phyloP scores from a whole-genome alignment of 2,888 invertebrate species.

The Horisme vitalbata region DNA sequence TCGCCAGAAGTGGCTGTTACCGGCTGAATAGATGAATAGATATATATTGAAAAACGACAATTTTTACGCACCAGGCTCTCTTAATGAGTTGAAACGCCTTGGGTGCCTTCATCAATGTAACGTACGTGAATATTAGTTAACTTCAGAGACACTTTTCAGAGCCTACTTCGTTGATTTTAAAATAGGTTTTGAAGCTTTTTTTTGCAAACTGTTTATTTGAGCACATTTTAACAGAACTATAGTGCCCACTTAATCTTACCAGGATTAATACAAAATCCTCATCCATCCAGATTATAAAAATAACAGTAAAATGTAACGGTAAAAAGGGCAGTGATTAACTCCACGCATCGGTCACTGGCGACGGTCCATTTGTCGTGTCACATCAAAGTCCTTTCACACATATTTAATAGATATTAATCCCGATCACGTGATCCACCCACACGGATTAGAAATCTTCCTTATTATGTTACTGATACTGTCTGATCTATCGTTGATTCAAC shows the following conservation, averaged over 20 bases:
- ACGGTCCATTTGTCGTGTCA: conserved; percentile 59
- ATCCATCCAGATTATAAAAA: conserved; percentile 29
- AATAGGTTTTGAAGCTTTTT: too few relatives aligned
- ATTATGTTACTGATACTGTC: conserved; percentile 27
- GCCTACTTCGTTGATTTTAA: too few relatives aligned
- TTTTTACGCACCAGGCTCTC: too few relatives aligned
- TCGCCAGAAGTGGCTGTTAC: too few relatives aligned
- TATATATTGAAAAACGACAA: too few relatives aligned
- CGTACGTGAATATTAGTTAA: too few relatives aligned
- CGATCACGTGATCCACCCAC: conserved; percentile 58
- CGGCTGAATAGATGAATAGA: too few relatives aligned
- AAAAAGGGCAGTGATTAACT: conserved; percentile 31
- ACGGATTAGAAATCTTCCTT: conserved; percentile 38
- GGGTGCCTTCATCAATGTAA: too few relatives aligned
- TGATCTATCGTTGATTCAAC: conserved; percentile 20
- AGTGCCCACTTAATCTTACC: neutral
- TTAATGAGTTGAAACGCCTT: too few relatives aligned
- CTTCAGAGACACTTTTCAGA: too few relatives aligned
- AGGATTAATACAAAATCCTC: conserved; percentile 10
- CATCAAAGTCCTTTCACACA: conserved; percentile 61
- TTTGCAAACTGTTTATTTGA: too few relatives aligned
- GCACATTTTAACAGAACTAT: too few relatives aligned
- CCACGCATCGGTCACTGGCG: conserved; percentile 32
- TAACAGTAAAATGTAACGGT: conserved; percentile 20
- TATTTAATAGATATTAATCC: conserved; percentile 61